These are phyloP conservation scores for Phyllotreta striolata DNA, from an alignment of 2,888 invertebrate species.

Conservation along the genomic window DNA sequence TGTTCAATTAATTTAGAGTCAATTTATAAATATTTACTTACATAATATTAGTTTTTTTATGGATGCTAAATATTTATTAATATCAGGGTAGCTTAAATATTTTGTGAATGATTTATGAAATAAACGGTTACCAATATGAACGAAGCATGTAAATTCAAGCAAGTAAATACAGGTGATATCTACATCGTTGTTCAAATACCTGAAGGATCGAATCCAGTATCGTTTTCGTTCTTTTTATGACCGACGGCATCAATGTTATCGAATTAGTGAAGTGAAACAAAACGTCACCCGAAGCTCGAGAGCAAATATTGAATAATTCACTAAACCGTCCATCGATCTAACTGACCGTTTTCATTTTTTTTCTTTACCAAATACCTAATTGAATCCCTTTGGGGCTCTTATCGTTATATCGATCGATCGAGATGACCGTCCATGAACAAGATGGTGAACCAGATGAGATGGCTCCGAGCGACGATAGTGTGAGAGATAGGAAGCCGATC, in stretches of 20 bases:
- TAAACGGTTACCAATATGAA: too few species aligned
- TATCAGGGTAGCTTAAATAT: too few species aligned
- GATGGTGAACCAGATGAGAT: conserved; percentile 15
- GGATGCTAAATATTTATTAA: too few species aligned
- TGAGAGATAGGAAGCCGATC: conserved; percentile 17
- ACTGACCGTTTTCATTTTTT: conserved; percentile 38
- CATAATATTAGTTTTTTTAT: too few species aligned
- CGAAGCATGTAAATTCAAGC: too few species aligned
- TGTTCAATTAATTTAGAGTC: too few species aligned
- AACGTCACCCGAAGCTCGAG: conserved; percentile 28
- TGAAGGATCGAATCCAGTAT: neutral
- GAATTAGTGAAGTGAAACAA: conserved; percentile 19
- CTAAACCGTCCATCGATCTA: conserved; percentile 32
- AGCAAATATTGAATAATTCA: conserved; percentile 41
- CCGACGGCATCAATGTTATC: conserved; percentile 3
- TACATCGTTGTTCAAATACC: too few species aligned
- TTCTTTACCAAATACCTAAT: conserved; percentile 28
- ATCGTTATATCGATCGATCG: conserved; percentile 32
- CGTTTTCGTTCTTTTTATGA: conserved; percentile 1
- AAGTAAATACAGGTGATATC: too few species aligned
- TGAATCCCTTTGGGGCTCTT: conserved; percentile 30
- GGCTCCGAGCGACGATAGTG: conserved; percentile 18
- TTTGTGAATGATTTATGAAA: too few species aligned
- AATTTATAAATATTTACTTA: too few species aligned
- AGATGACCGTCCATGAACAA: conserved; percentile 13